A percentile compares a stretch with the other conserved stretches of the same genome.
Conservation (phyloP, 2,797 vertebrate genomes). For the Dermochelys coriacea region DNA sequence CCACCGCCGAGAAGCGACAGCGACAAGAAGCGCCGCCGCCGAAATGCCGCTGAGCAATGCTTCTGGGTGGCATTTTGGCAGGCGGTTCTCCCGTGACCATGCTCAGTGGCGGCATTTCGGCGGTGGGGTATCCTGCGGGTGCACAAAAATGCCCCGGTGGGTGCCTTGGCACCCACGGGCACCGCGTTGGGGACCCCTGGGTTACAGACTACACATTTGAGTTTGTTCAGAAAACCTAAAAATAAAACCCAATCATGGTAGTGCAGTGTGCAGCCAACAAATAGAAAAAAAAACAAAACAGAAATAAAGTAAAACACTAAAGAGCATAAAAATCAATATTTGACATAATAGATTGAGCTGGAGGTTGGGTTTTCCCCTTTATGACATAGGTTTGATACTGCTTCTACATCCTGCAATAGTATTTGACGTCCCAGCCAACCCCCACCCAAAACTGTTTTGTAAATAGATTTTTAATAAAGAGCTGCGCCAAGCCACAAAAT, state of each 20-base stretch:
- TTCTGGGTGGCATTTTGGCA: no score
- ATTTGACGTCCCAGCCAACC: background rate
- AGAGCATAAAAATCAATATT: background rate
- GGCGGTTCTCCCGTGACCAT: no score
- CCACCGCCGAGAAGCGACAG: no score
- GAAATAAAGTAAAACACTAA: background rate
- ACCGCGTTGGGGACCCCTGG: no score
- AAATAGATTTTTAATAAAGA: background rate
- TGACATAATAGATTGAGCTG: background rate
- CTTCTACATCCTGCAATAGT: background rate
- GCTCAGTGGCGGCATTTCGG: no score
- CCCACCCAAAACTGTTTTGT: background rate
- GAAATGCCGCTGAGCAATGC: no score
- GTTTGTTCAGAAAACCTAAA: no score
- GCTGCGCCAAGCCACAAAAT: background rate
- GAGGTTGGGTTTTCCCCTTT: background rate
- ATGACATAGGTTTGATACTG: background rate
- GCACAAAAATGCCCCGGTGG: no score
- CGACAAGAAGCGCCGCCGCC: no score
- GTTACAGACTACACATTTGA: no score
- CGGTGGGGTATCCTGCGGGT: no score
- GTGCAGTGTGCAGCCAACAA: background rate
- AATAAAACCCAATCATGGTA: background rate
- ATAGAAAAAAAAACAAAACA: background rate
- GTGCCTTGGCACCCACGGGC: no score